Base-by-base conservation (phyloP, 2,113 vertebrate genomes). In the Amphiprion percula region DNA sequence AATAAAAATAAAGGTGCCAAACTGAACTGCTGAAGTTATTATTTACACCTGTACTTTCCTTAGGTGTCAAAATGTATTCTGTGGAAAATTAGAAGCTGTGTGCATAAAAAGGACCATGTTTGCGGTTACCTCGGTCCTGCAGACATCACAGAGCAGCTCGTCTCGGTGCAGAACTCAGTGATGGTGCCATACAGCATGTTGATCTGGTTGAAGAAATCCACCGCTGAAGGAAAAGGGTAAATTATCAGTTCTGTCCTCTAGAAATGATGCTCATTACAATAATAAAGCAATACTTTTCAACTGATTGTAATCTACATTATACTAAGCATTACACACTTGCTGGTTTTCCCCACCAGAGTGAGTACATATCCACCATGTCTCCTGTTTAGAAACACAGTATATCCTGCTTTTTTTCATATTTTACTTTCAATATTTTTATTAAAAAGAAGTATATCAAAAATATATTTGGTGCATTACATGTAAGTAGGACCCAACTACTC, bases 161-260 rank as follows among this genome's bases (percentile, higher is more conserved):
- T 90, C 91, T 99, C 97, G 0, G 96, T 99, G 92, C 98, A 99
- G 91, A 99, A 99, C 85, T 99, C 98, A 0, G 98, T 99, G 81
- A 99, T 98, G 80, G 98, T 99, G 71, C 98, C 98, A 0, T 98
- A 99, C 4, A 99, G 80, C 98, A 99, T 99, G 90, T 99, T 99
- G 89, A 99, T 99, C 84, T 99, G 98, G 91, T 99, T 99, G 94
- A 99, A 99, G 91, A 99, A 99, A 92, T 99, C 98, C 92, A 99
- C 97, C 3, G 97, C 97, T 99, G 83, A 0, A n/a, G 28, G 52
- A 71, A 41, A 26, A 75, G 6, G 3, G 10, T 14, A 4, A 5
- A 49, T 11, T 52, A 10, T 26, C 26, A 17, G 30, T 56, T 46
- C 8, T 54, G n/a, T 68, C 28, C 1, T 60, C 21, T 19, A 16